Conservation (phyloP, 2,888 invertebrate species). For the Microctonus hyperodae region DNA sequence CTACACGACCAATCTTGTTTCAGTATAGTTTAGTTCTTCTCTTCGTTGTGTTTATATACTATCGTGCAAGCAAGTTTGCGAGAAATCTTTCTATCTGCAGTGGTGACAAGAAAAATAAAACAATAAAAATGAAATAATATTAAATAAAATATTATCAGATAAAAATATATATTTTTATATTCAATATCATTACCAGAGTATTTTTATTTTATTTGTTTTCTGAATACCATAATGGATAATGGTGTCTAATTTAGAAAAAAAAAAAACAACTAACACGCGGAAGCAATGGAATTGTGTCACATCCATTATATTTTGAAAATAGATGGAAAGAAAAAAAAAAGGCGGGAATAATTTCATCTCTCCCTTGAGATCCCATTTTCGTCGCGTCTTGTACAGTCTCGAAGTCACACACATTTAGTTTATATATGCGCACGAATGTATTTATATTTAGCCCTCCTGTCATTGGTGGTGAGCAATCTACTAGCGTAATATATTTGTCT, state of each 20-base stretch:
- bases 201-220: neutral
- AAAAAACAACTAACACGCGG: neutral
- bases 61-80: conserved; percentile 8
- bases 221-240: neutral
- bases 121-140: neutral
- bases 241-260: neutral
- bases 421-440: conserved; percentile 3
- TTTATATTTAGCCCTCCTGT: conserved; percentile 51
- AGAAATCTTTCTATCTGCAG: neutral
- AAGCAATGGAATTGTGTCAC: conserved; percentile 10
- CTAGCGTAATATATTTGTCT: conserved; percentile 30
- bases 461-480: conserved; percentile 43
- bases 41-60: conserved; percentile 7
- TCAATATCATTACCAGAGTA: too few species aligned
- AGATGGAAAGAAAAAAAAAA: conserved; percentile 43
- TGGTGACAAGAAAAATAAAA: neutral
- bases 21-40: conserved; percentile 18
- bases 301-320: conserved; percentile 42
- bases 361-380: conserved; percentile 28
- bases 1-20: neutral
- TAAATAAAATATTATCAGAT: neutral
- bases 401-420: neutral
- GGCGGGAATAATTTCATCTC: conserved; percentile 20
- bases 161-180: too few species aligned
- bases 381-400: conserved; percentile 12